These are phyloP conservation scores for Stomatorhinus ivindoensis DNA, from an alignment of 2,113 vertebrate species.

Conservation along the genomic window DNA sequence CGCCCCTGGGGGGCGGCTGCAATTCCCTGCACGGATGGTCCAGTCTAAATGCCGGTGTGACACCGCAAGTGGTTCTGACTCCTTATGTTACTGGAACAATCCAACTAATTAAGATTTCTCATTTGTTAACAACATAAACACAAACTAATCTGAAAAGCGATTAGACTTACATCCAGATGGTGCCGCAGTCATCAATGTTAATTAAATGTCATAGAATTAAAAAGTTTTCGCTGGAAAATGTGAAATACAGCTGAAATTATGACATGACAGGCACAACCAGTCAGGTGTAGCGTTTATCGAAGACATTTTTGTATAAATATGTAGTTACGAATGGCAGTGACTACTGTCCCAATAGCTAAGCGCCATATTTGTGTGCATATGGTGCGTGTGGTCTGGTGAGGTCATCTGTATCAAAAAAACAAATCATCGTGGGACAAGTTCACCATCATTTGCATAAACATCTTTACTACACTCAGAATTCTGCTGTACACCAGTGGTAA, in stretches of 20 bases:
- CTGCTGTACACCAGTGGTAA: neutral
- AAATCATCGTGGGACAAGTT: neutral
- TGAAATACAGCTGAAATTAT: neutral
- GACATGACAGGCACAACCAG: neutral
- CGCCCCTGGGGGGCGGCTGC: neutral
- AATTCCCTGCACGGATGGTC: neutral
- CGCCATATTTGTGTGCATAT: neutral
- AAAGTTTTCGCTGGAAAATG: neutral
- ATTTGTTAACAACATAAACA: slow-evolving; percentile 2
- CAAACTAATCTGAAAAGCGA: neutral
- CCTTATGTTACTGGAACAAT: neutral
- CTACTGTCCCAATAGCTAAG: neutral
- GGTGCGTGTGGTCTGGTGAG: neutral
- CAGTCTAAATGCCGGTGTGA: neutral
- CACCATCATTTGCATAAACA: neutral
- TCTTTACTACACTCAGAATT: neutral
- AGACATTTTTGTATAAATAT: neutral
- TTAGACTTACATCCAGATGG: slow-evolving; percentile 5
- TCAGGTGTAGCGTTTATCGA: neutral
- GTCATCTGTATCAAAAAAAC: neutral
- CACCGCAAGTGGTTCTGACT: neutral
- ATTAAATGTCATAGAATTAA: neutral
- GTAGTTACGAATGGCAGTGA: neutral
- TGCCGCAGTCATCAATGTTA: neutral
- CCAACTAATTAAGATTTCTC: neutral